Base-by-base conservation (phyloP, 2,113 vertebrate genomes). In the Nyctibius bracteatus region DNA sequence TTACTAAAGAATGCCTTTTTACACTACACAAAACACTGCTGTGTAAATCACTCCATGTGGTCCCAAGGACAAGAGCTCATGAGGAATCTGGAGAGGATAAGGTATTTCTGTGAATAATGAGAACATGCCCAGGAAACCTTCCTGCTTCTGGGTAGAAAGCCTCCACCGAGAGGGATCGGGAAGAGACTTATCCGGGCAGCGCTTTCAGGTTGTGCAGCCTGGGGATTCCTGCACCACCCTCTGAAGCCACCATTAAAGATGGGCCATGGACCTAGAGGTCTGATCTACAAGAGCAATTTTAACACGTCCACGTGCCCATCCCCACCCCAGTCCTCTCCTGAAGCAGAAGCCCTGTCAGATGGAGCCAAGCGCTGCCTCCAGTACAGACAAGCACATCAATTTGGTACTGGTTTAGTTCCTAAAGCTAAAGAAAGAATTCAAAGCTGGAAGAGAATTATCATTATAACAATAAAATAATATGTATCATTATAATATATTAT, bases 241-340 rank as follows among this genome's bases (percentile, higher is more conserved):
- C 70, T 55, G 43, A 46, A 89, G 30, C 6, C 39, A 33, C 23
- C 5, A 2, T 8, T 23, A 65, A 9, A 9, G 13, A 52, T 7
- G 17, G 39, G 63, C 44, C 43, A 15, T 25, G 16, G 49, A n/a
- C 10, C 0, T 0, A 52, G 52, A 25, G 8, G 5, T 12, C 49
- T 72, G 54, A 70, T 57, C 35, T 88, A 70, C 37, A 35, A 24
- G 16, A 73, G 41, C 54, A 65, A 7, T 16, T 73, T 33, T 10
- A 43, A 65, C 22, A 37, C 10, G 25, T 77, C 39, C 28, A 58
- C 0, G 1, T 41, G n/a, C 22, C 31, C 35, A 20, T 33, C 12
- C 24, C 28, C 13, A 49, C 21, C 15, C 23, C 33, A 22, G 13
- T 8, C 30, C 37, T 66, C 57, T 72, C 33, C 58, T 35, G 21